Evolutionary conservation across 2,888 invertebrate species (phyloP), one percentile per base, ranked within the genome.

Genomic region (Acleris literana): DNA sequence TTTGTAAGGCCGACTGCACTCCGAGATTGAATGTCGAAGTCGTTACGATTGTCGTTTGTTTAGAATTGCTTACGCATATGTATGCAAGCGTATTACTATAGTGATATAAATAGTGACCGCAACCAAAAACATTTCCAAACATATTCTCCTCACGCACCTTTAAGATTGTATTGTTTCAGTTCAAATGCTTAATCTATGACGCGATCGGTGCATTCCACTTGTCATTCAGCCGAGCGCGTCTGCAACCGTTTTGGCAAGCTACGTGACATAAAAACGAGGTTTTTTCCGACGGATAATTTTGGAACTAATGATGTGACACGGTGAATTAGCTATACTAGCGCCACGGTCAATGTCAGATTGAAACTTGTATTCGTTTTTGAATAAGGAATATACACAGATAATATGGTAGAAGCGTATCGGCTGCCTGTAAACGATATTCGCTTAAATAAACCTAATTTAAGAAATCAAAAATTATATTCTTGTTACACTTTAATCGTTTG

Each of bases 141-240:
- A 65, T 68, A 88, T 87, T 86, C 88, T 48, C 68, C 73, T 81
- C 90, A 89, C 90, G 89, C 76, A 72, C 78, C 68, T 70, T 73
- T 72, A 83, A 87, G 83, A 85, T 85, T 83, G 83, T 85, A 90
- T 90, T 90, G 90, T 90, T 87, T 87, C 84, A 85, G 84, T 85
- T 87, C 80, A 87, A 87, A 89, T 89, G 88, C 89, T 79, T 82
- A 74, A 79, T 82, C 83, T 87, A 84, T 90, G 89, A 88, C 88
- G 90, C 79, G 83, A 83, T 80, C 72, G 78, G 72, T 84, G 84
- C 84, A 85, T 77, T 61, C 66, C 43, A 53, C 61, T 72, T 68
- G 54, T 46, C 51, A 72, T 71, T 70, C 71, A 54, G 22, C 53
- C 9, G 48, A 43, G 55, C 72, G 64, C 77, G 77, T 77, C 57